phyloP scores from a whole-genome alignment of 2,113 vertebrate species.

The Athene cunicularia region DNA sequence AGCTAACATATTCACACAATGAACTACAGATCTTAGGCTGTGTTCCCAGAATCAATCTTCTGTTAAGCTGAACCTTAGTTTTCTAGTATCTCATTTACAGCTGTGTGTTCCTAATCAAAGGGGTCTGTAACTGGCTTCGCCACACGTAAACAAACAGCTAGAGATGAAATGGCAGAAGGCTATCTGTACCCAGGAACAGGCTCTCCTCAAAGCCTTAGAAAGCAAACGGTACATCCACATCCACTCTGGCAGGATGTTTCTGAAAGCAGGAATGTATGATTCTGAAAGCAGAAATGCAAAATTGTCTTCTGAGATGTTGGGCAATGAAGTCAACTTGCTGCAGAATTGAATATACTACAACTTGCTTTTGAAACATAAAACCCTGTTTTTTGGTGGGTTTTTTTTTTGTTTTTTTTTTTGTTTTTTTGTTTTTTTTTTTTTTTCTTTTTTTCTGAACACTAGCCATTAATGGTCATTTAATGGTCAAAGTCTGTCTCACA shows the following conservation, averaged over 20 bases:
- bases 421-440: not conserved
- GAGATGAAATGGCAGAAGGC: not conserved
- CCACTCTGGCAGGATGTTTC: not conserved
- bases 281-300: not conserved
- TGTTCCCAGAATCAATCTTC: not conserved
- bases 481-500: not conserved
- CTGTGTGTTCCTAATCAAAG: not conserved
- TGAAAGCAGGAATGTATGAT: not conserved
- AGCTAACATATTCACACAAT: not conserved
- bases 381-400: rapidly evolving
- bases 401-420: not conserved
- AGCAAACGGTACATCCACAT: not conserved
- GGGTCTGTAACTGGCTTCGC: not conserved
- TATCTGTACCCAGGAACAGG: not conserved
- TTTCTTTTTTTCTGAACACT: not conserved
- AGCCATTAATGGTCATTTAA: not conserved
- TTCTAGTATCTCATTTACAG: not conserved
- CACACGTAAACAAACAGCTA: not conserved
- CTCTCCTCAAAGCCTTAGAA: not conserved
- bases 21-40: not conserved
- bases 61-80: not conserved
- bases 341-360: not conserved
- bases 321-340: not conserved
- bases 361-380: not conserved
- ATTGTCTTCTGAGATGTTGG: not conserved